Conservation (phyloP, 2,797 vertebrate species). For the Gastrophryne carolinensis region DNA sequence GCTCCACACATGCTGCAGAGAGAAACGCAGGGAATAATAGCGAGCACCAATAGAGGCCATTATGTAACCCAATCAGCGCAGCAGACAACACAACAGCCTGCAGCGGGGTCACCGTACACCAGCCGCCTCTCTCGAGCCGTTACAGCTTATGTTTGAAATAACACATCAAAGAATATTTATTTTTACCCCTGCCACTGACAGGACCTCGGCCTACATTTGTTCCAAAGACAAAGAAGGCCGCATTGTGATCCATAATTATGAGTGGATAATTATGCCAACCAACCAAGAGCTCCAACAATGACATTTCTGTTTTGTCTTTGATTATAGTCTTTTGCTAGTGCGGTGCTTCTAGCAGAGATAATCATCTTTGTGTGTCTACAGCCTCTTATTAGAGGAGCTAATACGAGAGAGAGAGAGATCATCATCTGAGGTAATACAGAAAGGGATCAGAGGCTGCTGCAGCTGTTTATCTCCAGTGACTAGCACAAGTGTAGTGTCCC, state of each 20-base stretch:
- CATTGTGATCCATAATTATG: slow-evolving; percentile 24
- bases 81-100: neutral
- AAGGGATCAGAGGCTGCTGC: neutral
- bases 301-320: slow-evolving; percentile 22
- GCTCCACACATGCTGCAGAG: slow-evolving; percentile 92
- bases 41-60: neutral
- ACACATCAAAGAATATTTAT: slow-evolving; percentile 3
- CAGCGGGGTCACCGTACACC: neutral
- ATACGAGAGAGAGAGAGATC: slow-evolving; percentile 2
- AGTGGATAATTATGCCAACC: slow-evolving; percentile 22
- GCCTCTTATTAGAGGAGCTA: slow-evolving; percentile 21
- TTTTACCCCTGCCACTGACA: slow-evolving; percentile 27
- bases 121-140: neutral
- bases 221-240: slow-evolving; percentile 28
- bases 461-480: neutral
- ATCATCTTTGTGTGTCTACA: slow-evolving; percentile 34
- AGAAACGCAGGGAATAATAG: slow-evolving; percentile 39
- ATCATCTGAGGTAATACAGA: neutral
- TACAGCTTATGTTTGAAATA: neutral
- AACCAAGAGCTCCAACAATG: slow-evolving; percentile 12
- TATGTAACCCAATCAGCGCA: neutral
- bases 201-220: slow-evolving; percentile 35
- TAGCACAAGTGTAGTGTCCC: neutral
- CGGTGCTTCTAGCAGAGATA: slow-evolving; percentile 23
- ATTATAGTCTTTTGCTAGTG: slow-evolving; percentile 37